Base-by-base conservation (phyloP, 2,797 vertebrate genomes). In the Masticophis lateralis region DNA sequence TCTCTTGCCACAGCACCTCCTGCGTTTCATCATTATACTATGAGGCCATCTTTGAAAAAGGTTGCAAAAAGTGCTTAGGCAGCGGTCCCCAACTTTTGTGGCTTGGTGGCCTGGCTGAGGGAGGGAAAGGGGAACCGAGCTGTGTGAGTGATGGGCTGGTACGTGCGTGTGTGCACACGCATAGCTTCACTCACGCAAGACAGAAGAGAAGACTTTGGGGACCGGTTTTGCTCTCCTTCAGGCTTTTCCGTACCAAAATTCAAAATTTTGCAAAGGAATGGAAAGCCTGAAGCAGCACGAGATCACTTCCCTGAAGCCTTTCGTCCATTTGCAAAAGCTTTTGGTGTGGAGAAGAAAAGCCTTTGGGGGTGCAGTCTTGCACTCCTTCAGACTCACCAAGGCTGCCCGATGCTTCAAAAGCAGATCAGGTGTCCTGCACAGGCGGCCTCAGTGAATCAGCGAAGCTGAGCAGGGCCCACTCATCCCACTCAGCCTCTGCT, bases 351-450 rank as follows among this genome's bases (percentile, higher is more conserved):
- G 63, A 66, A n/a, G 28, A 66, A 14, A 69, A 69, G n/a, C 13
- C n/a, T 69, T 69, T 32, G n/a, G 13, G n/a, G n/a, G 1, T 2
- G 5, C 0, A 2, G n/a, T 32, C 2, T 69, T 2, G 2, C 7
- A 14, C 5, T n/a, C 28, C 63, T n/a, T 14, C 25, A 66, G 28
- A 66, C 13, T n/a, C 28, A n/a, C n/a, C 2, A 6, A 69, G 66
- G n/a, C 66, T 69, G n/a, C 6, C 66, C 2, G 6, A 69, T 2
- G 14, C n/a, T 32, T 14, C 66, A 8, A 32, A 69, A 69, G 6
- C n/a, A 12, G n/a, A 69, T 32, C 2, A 4, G 5, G 63, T 59
- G 57, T 59, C 20, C 57, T 59, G 57, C 57, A 11, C 57, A 59
- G 57, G 57, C 57, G 22, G 6, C 20, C 20, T 59, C 57, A 59